These are phyloP conservation scores for Brassicogethes aeneus DNA, from an alignment of 2,888 invertebrate genomes.

Conservation along the genomic window DNA sequence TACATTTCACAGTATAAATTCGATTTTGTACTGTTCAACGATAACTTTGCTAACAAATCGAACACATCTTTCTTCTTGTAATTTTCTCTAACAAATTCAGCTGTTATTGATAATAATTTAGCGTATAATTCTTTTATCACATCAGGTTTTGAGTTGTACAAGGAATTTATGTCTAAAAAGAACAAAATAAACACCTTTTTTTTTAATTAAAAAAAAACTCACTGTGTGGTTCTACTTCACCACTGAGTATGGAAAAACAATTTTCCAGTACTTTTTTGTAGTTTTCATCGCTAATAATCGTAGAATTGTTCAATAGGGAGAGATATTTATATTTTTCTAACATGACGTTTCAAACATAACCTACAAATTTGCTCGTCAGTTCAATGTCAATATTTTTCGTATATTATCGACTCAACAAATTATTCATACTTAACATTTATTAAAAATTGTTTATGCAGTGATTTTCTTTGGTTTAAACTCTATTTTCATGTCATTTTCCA, in stretches of 20 bases:
- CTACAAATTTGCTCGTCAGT: neutral
- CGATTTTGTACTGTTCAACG: slow-evolving; percentile 22
- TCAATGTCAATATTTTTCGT: no score
- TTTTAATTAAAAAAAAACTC: slow-evolving; percentile 10
- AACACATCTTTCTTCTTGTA: slow-evolving; percentile 23
- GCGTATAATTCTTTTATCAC: slow-evolving; percentile 33
- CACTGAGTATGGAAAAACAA: slow-evolving; percentile 24
- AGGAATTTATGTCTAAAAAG: slow-evolving; percentile 26
- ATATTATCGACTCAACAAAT: no score
- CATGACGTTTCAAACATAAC: neutral
- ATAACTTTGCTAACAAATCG: slow-evolving; percentile 25
- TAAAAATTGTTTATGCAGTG: no score
- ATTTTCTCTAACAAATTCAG: slow-evolving; percentile 30
- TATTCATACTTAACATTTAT: no score
- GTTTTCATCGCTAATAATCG: slow-evolving; percentile 21
- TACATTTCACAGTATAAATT: slow-evolving; percentile 27
- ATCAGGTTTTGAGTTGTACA: slow-evolving; percentile 33
- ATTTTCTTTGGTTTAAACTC: no score
- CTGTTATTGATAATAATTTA: slow-evolving; percentile 26
- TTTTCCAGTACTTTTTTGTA: slow-evolving; percentile 29
- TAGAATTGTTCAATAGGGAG: slow-evolving; percentile 18
- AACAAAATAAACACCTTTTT: neutral
- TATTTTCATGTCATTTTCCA: no score
- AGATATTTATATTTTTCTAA: slow-evolving; percentile 21
- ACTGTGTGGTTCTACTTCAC: slow-evolving; percentile 26